These are phyloP conservation scores for Melanotaenia boesemani DNA, from an alignment of 2,797 vertebrate species.

Conservation along the genomic window DNA sequence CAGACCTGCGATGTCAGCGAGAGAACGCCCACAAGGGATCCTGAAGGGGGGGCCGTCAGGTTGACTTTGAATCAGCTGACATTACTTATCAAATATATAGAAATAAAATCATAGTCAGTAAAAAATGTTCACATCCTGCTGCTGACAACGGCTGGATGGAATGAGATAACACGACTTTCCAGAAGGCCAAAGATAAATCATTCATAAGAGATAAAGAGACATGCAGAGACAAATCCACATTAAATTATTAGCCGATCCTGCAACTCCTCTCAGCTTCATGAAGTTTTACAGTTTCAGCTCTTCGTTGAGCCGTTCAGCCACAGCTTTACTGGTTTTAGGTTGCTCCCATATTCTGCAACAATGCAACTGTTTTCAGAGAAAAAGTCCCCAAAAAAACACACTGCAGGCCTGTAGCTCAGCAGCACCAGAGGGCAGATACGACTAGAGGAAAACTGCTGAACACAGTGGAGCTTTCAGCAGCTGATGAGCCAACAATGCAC, in stretches of 20 bases:
- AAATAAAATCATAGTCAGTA: no score
- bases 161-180: neutral
- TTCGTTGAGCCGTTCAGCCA: neutral
- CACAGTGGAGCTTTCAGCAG: neutral
- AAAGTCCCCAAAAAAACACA: neutral
- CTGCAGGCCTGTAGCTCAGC: no score
- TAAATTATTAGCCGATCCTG: neutral
- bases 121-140: no score
- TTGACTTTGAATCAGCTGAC: no score
- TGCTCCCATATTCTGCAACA: neutral
- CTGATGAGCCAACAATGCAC: neutral
- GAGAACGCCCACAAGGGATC: no score
- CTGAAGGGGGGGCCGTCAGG: no score
- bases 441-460: neutral
- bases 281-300: neutral
- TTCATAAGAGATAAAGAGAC: neutral
- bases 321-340: neutral
- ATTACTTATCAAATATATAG: no score
- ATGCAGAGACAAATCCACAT: neutral
- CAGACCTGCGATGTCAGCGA: neutral
- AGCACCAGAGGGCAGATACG: neutral
- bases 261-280: neutral
- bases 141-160: neutral
- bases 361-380: neutral
- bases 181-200: no score